Conservation (phyloP, 2,888 invertebrate species). For the Agriopis aurantiaria region DNA sequence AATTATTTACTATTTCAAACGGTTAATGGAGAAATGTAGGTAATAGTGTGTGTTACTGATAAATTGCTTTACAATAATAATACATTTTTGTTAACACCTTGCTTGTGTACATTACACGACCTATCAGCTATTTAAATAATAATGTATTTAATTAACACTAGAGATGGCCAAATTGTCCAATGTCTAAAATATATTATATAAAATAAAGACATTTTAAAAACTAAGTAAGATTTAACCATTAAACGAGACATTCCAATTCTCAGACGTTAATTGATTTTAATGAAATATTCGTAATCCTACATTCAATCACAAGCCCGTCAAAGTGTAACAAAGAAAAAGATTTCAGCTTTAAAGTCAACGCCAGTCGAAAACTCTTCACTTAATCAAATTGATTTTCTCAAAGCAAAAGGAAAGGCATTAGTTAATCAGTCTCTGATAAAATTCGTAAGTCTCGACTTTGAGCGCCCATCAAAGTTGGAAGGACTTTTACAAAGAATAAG, state of each 20-base stretch:
- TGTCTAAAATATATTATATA: no score
- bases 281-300: slow-evolving; percentile 30
- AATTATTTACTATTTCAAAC: no score
- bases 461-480: slow-evolving; percentile 41
- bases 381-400: slow-evolving; percentile 42
- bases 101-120: no score
- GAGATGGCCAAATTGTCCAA: no score
- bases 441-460: slow-evolving; percentile 39
- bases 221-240: neutral
- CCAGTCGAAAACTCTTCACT: slow-evolving; percentile 43
- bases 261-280: slow-evolving; percentile 31
- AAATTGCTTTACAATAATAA: no score
- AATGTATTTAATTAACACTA: no score
- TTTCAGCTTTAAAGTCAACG: slow-evolving; percentile 36
- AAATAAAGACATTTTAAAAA: no score
- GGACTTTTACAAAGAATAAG: slow-evolving; percentile 39
- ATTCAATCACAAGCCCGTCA: slow-evolving; percentile 22
- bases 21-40: no score
- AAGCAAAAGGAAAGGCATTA: slow-evolving; percentile 42
- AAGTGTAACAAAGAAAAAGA: slow-evolving; percentile 32
- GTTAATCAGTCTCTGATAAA: slow-evolving; percentile 45
- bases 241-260: slow-evolving; percentile 26
- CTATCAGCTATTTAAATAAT: no score
- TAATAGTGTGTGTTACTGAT: no score
- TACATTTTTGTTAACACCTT: no score